Percentiles rank a stretch among this genome's conserved stretches.
These are phyloP conservation scores for Poecile montanus DNA, from an alignment of 2,797 vertebrate genomes.

Conservation along the genomic window DNA sequence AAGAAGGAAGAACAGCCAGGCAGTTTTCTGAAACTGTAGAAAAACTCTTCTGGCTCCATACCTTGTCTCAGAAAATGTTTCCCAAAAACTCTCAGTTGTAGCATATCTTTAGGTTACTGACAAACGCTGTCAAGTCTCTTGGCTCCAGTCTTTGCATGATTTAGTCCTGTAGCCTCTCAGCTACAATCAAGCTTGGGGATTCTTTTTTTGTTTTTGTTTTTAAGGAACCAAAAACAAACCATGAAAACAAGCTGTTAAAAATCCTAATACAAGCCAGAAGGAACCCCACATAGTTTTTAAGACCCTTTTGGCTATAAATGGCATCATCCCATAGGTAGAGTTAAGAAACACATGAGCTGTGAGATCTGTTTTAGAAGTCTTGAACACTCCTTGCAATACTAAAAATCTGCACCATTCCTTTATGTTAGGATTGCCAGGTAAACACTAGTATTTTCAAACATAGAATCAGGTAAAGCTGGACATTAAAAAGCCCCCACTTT, in stretches of 20 bases:
- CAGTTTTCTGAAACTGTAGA: not conserved
- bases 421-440: not conserved
- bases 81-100: not conserved
- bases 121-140: not conserved
- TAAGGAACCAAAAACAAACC: not conserved
- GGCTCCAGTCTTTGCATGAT: not conserved
- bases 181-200: not conserved
- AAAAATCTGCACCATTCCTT: not conserved
- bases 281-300: not conserved
- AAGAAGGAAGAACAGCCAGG: not conserved
- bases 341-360: not conserved
- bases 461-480: not conserved
- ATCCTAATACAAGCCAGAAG: not conserved
- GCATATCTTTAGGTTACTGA: not conserved
- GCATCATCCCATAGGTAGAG: not conserved
- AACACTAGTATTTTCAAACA: not conserved
- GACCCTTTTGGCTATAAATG: not conserved
- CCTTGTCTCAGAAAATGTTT: not conserved
- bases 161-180: not conserved
- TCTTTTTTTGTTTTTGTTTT: not conserved
- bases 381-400: not conserved
- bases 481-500: not conserved
- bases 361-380: not conserved
- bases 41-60: not conserved
- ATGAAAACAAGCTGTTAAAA: not conserved